Evolutionary conservation across 2,113 vertebrate genomes (phyloP).

Genomic region (Nipponia nippon): DNA sequence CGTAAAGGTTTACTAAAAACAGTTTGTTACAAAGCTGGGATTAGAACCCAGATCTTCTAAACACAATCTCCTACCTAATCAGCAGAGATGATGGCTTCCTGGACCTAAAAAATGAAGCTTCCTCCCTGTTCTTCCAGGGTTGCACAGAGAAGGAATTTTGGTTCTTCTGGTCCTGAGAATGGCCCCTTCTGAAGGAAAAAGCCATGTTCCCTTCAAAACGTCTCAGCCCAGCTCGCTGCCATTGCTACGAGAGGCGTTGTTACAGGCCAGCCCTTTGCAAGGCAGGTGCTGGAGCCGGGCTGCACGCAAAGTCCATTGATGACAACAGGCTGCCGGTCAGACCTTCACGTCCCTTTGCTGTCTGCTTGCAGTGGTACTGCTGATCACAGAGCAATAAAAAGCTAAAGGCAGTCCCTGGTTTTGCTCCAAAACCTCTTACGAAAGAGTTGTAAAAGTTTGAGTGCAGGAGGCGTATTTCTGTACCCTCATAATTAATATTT

Average conservation of each 20-base stretch:
- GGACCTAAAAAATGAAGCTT: not conserved
- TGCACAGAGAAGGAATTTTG: not conserved
- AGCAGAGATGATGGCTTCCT: not conserved
- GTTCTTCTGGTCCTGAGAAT: not conserved
- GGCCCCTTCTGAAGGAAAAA: not conserved
- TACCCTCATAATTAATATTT: not conserved
- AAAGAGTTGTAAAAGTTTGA: not conserved
- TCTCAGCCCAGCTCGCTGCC: not conserved
- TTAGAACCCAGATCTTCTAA: not conserved
- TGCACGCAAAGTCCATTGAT: not conserved
- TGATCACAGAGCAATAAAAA: not conserved
- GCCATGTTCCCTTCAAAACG: not conserved
- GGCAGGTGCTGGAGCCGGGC: not conserved
- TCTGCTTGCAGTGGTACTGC: not conserved
- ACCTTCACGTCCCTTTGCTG: not conserved
- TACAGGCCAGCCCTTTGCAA: not conserved
- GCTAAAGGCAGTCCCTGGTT: not conserved
- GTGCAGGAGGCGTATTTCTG: not conserved
- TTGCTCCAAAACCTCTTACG: not conserved
- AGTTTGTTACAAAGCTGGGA: not conserved
- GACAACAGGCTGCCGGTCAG: not conserved
- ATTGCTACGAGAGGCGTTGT: fast-evolving
- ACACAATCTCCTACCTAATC: not conserved
- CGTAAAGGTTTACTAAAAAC: not conserved
- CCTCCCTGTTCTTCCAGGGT: not conserved